Conservation (phyloP, 2,797 vertebrate genomes). For the Notoglanidium macrostoma region DNA sequence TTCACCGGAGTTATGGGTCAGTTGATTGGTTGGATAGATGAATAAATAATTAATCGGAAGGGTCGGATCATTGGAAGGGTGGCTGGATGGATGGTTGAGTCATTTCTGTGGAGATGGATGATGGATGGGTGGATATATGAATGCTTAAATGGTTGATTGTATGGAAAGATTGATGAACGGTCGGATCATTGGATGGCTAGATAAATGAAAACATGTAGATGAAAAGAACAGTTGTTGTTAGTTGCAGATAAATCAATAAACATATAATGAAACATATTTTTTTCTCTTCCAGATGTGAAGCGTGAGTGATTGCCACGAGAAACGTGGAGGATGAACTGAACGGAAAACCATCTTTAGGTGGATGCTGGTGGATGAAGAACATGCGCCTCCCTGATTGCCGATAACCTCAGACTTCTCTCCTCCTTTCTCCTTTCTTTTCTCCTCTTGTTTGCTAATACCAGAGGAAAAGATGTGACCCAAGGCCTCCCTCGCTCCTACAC, state of each 20-base stretch:
- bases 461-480: constrained; percentile 73
- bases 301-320: background rate
- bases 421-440: background rate
- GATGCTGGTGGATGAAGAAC: constrained; percentile 47
- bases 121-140: background rate
- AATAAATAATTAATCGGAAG: background rate
- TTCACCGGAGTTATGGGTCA: background rate
- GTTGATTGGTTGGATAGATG: background rate
- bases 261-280: constrained; percentile 2
- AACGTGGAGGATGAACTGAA: constrained; percentile 25
- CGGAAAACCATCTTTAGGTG: constrained; percentile 41
- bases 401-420: background rate
- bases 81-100: background rate
- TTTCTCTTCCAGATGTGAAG: constrained; percentile 67
- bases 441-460: constrained; percentile 63
- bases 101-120: too few species aligned
- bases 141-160: too few species aligned
- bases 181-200: background rate
- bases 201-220: background rate
- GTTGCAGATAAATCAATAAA: background rate
- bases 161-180: background rate
- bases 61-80: background rate
- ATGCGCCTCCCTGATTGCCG: constrained; percentile 56
- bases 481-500: constrained; percentile 62
- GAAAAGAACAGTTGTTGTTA: background rate